Conservation (phyloP, 2,888 invertebrate species). For the Hetaerina titia region DNA sequence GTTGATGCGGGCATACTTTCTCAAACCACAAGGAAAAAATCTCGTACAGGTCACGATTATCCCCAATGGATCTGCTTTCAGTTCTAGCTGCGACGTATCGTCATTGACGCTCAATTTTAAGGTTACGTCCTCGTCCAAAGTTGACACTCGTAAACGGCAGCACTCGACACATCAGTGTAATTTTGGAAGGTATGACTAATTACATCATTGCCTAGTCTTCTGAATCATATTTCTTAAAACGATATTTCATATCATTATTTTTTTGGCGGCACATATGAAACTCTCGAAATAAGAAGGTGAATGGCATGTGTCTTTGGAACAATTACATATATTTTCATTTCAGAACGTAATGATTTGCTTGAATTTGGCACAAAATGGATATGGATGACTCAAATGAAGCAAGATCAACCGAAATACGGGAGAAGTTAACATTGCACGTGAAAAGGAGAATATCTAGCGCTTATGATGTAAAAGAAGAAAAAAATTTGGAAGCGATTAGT, state of each 20-base stretch:
- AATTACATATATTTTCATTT: not conserved
- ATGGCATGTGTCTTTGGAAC: too few species aligned
- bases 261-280: too few species aligned
- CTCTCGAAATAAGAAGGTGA: too few species aligned
- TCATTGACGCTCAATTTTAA: not conserved
- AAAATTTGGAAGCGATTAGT: not conserved
- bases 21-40: not conserved
- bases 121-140: too few species aligned
- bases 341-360: not conserved
- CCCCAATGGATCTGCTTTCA: constrained; percentile 50
- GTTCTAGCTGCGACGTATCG: not conserved
- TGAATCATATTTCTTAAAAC: too few species aligned
- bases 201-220: too few species aligned
- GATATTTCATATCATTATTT: too few species aligned
- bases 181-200: too few species aligned
- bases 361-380: not conserved
- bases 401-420: not conserved
- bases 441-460: constrained; percentile 36
- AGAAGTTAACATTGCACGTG: constrained; percentile 50
- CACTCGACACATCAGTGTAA: too few species aligned
- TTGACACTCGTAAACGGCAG: too few species aligned
- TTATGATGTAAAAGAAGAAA: constrained; percentile 22
- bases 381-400: not conserved
- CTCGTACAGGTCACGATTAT: constrained; percentile 7
- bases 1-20: constrained; percentile 49